Evolutionary conservation across 2,113 vertebrate species (phyloP).

Genomic region (Poecile atricapillus): DNA sequence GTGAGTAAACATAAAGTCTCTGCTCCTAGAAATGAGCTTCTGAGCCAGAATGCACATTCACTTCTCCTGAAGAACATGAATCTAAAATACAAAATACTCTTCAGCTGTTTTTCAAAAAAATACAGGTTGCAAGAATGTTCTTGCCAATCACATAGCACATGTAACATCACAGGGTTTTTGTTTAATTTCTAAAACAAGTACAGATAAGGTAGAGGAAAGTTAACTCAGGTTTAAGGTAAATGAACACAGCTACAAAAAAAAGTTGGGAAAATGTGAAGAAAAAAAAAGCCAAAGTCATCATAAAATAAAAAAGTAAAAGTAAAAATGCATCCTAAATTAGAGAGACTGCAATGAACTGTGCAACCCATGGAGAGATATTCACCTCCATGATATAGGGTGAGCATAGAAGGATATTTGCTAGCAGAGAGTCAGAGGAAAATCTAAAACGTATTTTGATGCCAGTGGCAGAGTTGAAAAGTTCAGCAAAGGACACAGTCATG

Average conservation of each 20-base stretch:
- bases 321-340: not conserved
- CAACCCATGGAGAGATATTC: not conserved
- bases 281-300: not conserved
- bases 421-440: not conserved
- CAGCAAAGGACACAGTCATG: conserved; percentile 37
- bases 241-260: not conserved
- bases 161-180: not conserved
- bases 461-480: conserved; percentile 52
- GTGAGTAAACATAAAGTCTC: not conserved
- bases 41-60: not conserved
- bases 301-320: not conserved
- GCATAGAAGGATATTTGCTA: not conserved
- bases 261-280: not conserved
- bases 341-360: not conserved
- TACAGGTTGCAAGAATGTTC: not conserved
- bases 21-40: not conserved
- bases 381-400: not conserved
- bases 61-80: not conserved
- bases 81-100: not conserved
- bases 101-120: not conserved
- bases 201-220: not conserved
- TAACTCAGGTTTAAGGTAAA: not conserved
- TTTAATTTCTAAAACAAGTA: not conserved
- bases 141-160: not conserved
- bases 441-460: conserved; percentile 22